Percentiles rank a stretch among this genome's conserved stretches.
Conservation (phyloP, 2,113 vertebrate species). For the Xiphorhynchus elegans region DNA sequence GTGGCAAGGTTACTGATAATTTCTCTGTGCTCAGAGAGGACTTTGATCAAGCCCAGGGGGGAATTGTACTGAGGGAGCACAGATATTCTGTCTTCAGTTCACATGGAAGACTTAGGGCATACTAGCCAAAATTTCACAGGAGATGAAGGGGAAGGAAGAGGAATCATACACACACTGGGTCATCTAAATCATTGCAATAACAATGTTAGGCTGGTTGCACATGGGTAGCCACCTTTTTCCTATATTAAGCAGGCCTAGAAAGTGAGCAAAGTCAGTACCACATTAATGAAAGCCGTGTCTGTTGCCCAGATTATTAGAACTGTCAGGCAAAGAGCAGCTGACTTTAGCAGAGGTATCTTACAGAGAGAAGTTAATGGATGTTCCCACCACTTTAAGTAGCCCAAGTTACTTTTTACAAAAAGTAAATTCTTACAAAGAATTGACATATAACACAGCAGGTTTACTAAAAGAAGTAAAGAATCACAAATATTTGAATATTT, state of each 20-base stretch:
- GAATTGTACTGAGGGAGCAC: neutral
- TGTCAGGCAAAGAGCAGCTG: neutral
- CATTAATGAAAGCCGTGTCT: neutral
- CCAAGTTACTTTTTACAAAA: neutral
- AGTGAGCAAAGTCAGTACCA: neutral
- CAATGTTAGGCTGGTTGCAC: neutral
- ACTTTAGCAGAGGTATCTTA: neutral
- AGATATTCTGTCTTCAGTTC: neutral
- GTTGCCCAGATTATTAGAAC: neutral
- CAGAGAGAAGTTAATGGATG: neutral
- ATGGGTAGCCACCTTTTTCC: neutral
- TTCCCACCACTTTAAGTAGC: neutral
- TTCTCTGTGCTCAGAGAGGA: neutral
- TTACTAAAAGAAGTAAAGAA: neutral
- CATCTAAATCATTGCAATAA: neutral
- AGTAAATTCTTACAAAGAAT: accelerated
- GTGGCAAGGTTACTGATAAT: neutral
- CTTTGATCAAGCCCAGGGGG: neutral
- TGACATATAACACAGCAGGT: neutral
- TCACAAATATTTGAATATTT: neutral
- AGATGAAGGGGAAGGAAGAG: neutral
- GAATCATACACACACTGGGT: neutral
- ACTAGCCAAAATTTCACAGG: neutral
- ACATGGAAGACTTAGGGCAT: neutral
- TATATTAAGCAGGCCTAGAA: neutral